These are phyloP conservation scores for Latheticus oryzae DNA, from an alignment of 2,888 invertebrate genomes.

Conservation along the genomic window DNA sequence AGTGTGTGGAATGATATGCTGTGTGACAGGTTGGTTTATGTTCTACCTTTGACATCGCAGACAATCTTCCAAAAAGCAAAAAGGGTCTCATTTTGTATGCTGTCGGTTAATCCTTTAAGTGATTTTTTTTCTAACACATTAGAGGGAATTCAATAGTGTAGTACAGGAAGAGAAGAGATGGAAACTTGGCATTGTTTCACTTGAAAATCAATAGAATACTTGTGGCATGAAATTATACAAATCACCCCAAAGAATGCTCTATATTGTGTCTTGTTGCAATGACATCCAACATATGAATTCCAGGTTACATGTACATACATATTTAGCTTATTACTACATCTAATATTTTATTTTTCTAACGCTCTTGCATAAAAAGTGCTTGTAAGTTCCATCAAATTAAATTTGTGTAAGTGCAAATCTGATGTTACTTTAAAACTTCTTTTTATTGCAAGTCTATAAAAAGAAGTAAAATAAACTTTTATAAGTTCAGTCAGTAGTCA, in stretches of 20 bases:
- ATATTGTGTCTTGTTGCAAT: too few relatives aligned
- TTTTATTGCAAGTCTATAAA: too few relatives aligned
- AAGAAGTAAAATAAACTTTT: too few relatives aligned
- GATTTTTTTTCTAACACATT: slow-evolving; percentile 8
- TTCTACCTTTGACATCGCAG: slow-evolving; percentile 23
- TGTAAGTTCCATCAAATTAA: too few relatives aligned
- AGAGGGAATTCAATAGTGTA: neutral
- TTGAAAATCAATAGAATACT: slow-evolving; percentile 14
- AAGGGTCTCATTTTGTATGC: slow-evolving; percentile 22
- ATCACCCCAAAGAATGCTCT: slow-evolving; percentile 6
- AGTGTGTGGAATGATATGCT: slow-evolving; percentile 10
- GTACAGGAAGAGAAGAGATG: neutral
- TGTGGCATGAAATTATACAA: slow-evolving; percentile 10
- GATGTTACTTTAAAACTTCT: too few relatives aligned
- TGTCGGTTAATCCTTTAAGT: slow-evolving; percentile 18
- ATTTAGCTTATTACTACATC: too few relatives aligned
- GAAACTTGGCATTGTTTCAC: slow-evolving; percentile 10
- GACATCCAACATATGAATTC: too few relatives aligned
- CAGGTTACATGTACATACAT: too few relatives aligned
- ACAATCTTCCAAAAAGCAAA: slow-evolving; percentile 19
- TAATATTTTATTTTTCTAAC: too few relatives aligned
- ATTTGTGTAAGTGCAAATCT: too few relatives aligned
- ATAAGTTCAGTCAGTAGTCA: too few relatives aligned
- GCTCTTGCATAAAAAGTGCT: too few relatives aligned
- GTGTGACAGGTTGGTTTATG: slow-evolving; percentile 27